Conservation (phyloP, 2,888 invertebrate genomes). For the Melieria omissa region DNA sequence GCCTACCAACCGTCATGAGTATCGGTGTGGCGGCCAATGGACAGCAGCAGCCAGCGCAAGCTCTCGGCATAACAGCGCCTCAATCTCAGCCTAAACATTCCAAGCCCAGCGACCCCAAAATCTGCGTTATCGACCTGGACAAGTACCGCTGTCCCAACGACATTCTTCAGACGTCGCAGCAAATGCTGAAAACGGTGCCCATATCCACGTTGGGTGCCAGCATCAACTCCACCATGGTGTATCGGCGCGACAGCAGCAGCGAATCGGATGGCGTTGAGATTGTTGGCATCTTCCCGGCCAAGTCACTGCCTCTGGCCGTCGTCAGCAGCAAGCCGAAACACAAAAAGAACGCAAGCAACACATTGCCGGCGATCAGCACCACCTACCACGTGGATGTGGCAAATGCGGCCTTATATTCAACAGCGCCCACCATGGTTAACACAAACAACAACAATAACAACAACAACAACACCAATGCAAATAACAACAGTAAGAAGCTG, state of each 20-base stretch:
- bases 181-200: conserved; percentile 50
- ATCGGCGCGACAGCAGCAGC: conserved; percentile 54
- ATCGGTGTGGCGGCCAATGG: not conserved
- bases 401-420: conserved; percentile 34
- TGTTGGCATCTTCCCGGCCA: conserved; percentile 60
- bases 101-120: conserved; percentile 44
- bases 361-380: conserved; percentile 30
- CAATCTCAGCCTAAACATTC: conserved; percentile 51
- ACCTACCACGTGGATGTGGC: conserved; percentile 5
- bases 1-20: conserved; percentile 20
- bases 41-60: not conserved
- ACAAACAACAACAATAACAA: conserved; percentile 26
- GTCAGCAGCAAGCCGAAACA: conserved; percentile 2
- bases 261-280: conserved; percentile 66
- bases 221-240: not conserved
- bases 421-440: conserved; percentile 20
- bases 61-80: not conserved
- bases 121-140: conserved; percentile 64
- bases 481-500: conserved; percentile 14
- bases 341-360: conserved; percentile 36
- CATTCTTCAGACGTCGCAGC: conserved; percentile 63
- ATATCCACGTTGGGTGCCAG: conserved; percentile 31
- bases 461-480: conserved; percentile 25
- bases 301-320: not conserved
- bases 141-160: conserved; percentile 62